These are phyloP conservation scores for Corydoras maculifer DNA, from an alignment of 2,113 vertebrate genomes.

Conservation along the genomic window DNA sequence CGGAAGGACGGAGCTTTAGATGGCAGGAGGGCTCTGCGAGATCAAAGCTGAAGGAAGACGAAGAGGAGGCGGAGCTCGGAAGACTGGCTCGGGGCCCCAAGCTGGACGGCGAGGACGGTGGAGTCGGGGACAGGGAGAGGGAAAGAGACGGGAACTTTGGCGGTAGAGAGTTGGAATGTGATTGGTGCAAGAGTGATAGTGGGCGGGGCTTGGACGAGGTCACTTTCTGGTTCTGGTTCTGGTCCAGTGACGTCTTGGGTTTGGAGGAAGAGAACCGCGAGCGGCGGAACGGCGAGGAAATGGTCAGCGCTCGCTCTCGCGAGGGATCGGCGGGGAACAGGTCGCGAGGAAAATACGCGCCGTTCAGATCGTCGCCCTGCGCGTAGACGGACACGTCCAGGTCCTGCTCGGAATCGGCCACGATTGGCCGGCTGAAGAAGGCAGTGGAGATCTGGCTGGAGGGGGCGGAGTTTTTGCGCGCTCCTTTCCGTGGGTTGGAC, in stretches of 20 bases:
- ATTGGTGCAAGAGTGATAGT: constrained; percentile 62
- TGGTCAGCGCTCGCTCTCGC: constrained; percentile 66
- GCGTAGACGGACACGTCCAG: constrained; percentile 44
- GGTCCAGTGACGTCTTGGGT: constrained; percentile 57
- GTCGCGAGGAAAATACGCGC: constrained; percentile 57
- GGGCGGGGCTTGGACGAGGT: constrained; percentile 58
- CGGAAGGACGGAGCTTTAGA: constrained; percentile 51
- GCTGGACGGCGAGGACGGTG: constrained; percentile 62
- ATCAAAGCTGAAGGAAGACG: constrained; percentile 53
- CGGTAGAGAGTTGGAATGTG: constrained; percentile 68
- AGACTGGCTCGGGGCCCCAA: constrained; percentile 55
- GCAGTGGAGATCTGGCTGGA: constrained; percentile 59
- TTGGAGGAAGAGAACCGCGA: constrained; percentile 64
- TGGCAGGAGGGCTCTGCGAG: constrained; percentile 56
- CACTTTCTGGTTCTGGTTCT: constrained; percentile 69
- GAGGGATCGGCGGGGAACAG: constrained; percentile 50
- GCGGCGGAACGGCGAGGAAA: constrained; percentile 69
- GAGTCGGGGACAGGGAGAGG: constrained; percentile 63
- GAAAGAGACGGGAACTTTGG: constrained; percentile 66
- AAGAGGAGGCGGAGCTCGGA: constrained; percentile 60
- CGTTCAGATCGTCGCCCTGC: constrained; percentile 57
- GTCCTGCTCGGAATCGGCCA: constrained; percentile 44
- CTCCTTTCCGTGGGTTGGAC: constrained; percentile 25
- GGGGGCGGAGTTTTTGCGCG: constrained; percentile 67
- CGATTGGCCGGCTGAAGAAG: constrained; percentile 56